Base-by-base conservation (phyloP, 2,888 invertebrate genomes). In the Trissonchulus latispiculum region DNA sequence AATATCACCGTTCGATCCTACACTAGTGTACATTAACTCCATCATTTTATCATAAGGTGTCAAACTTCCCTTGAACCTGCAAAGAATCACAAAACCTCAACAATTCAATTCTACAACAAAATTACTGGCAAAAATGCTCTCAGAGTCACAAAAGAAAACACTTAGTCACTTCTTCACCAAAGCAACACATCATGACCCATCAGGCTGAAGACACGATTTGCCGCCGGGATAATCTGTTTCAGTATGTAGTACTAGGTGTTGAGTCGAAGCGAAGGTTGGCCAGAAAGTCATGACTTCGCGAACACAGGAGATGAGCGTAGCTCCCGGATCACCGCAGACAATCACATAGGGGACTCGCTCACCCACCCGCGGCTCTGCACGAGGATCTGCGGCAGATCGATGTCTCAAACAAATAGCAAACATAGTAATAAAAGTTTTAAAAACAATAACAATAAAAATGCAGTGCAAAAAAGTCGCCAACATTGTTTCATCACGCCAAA, bases 311-410 rank as follows among this genome's bases (percentile, higher is more conserved):
- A 93, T 92, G 0, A 96, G 87, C 18, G 93, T 90, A 74, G 91
- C 85, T 70, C 91, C 91, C 0, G 95, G 94, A 69, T 90, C 89
- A 2, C 95, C 96, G 79, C 91, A 91, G 15, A 90, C 87, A 74
- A 99, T 90, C 35, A 93, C 87, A 85, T 95, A 99, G 1, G 92
- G 89, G 0, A 99, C 93, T 75, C 99, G 89, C 86, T 93, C 90
- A 8, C 92, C 91, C 0, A 88, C 85, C 8, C 92, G 87, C 0
- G 97, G 96, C 75, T 90, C 90, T 1, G 89, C 88, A 70, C 93
- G 87, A 0, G 89, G 89, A 86, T 96, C 96, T 36, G 86, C 77
- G 1, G 76, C 70, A 18, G 29, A 33, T 2, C 72, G 71, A 31
- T 75, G 70, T 23, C 79, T 80, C 68, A 68, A 75, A 75, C 28